Conservation (phyloP, 2,797 vertebrate species). For the Lacerta agilis region DNA sequence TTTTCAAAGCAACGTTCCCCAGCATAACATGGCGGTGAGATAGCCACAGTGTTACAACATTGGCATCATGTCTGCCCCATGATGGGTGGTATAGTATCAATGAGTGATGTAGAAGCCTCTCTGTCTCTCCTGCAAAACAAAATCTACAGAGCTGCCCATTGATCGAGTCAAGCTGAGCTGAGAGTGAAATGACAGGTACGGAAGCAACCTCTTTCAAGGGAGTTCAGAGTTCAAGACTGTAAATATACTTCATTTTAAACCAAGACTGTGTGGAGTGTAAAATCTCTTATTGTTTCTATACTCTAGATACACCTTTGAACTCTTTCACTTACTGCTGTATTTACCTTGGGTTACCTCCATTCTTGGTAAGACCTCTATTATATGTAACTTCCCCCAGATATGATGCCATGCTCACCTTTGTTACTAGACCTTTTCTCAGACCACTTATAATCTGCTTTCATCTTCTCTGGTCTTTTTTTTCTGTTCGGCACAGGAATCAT, state of each 20-base stretch:
- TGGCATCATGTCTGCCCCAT: not conserved
- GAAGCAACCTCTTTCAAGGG: not conserved
- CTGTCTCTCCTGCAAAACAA: not conserved
- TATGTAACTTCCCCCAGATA: slow-evolving; percentile 9
- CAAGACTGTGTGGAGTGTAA: not conserved
- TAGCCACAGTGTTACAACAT: not conserved
- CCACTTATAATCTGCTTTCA: slow-evolving; percentile 46
- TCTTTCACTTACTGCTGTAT: not conserved
- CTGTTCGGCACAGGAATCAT: slow-evolving; percentile 4
- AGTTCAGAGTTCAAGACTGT: slow-evolving; percentile 18
- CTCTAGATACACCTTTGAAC: not conserved
- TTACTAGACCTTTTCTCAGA: slow-evolving; percentile 6
- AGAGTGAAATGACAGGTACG: not conserved
- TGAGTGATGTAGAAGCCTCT: not conserved
- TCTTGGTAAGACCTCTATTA: slow-evolving; percentile 23
- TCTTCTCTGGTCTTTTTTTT: not conserved
- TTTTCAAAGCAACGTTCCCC: not conserved
- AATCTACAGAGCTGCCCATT: not conserved
- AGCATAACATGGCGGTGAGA: not conserved
- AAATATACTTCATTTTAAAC: slow-evolving; percentile 13
- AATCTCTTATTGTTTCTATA: slow-evolving; percentile 15
- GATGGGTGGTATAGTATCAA: not conserved
- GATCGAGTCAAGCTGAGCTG: not conserved
- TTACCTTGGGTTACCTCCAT: not conserved
- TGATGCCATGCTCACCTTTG: not conserved